A percentile compares a stretch with the other conserved stretches of the same genome.
phyloP scores from a whole-genome alignment of 2,113 vertebrate species.

The Heptranchias perlo region DNA sequence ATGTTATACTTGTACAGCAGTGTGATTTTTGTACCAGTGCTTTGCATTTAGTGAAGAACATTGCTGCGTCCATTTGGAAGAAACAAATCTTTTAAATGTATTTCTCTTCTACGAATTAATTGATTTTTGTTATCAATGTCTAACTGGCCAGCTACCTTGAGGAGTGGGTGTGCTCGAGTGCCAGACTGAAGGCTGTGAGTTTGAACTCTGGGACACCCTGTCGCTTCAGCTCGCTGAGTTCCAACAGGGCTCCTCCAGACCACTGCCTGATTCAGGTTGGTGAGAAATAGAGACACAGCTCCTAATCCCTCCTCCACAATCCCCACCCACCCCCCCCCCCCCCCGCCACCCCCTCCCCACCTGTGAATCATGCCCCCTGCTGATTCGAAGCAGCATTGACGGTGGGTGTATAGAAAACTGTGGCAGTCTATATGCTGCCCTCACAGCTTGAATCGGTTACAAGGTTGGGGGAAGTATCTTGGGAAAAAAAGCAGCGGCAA shows the following conservation, averaged over 20 bases:
- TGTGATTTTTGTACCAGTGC: neutral
- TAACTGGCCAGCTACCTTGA: neutral
- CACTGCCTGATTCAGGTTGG: constrained; percentile 60
- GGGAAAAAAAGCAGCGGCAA: neutral
- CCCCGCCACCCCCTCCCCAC: constrained; percentile 32
- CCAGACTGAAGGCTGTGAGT: neutral
- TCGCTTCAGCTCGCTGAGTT: constrained; percentile 47
- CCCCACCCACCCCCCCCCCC: constrained; percentile 38
- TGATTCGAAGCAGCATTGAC: neutral
- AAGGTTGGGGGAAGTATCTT: neutral
- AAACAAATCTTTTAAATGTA: neutral
- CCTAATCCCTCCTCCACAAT: neutral
- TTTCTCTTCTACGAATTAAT: neutral
- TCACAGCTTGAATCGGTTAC: neutral
- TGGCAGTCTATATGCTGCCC: neutral
- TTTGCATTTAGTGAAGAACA: neutral
- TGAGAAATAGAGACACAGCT: constrained; percentile 48
- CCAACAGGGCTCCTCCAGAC: constrained; percentile 64
- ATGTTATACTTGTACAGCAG: constrained; percentile 23
- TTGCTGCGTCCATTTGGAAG: neutral
- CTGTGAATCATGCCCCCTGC: neutral
- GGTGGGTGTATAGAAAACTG: neutral
- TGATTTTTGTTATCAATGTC: too few relatives aligned
- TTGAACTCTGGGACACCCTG: neutral
- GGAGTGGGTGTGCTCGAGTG: neutral